A percentile compares a stretch with the other conserved stretches of the same genome.
These are phyloP conservation scores for Heliconius eleuchia DNA, from an alignment of 1,140 invertebrate species.

Conservation along the genomic window DNA sequence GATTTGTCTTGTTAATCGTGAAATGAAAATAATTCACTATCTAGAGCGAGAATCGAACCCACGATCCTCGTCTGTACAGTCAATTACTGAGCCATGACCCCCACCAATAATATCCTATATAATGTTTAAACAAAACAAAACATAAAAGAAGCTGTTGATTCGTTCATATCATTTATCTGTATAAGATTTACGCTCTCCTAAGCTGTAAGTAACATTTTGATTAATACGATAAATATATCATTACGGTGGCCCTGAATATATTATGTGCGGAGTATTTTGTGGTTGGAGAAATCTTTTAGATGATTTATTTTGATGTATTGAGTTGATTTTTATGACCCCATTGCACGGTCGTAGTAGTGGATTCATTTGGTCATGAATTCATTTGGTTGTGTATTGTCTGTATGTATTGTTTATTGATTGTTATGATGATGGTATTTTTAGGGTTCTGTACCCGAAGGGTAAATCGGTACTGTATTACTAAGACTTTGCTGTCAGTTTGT, in stretches of 20 bases:
- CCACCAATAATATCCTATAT: not conserved
- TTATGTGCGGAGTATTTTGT: not conserved
- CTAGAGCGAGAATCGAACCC: not conserved
- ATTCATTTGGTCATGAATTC: too few relatives aligned
- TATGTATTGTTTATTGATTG: too few relatives aligned
- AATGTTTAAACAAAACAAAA: not conserved
- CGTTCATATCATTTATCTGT: not conserved
- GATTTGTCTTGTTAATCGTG: too few relatives aligned
- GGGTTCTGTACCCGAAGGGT: too few relatives aligned
- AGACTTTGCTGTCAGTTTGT: too few relatives aligned
- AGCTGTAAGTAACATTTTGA: constrained; percentile 20
- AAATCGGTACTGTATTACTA: too few relatives aligned
- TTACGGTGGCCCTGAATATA: not conserved
- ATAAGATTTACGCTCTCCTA: constrained; percentile 3
- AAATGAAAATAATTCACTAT: too few relatives aligned
- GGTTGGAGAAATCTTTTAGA: constrained; percentile 4
- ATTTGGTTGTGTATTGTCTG: too few relatives aligned
- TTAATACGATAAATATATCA: constrained; percentile 24
- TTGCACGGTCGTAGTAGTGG: not conserved
- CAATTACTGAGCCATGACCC: not conserved
- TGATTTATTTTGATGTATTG: constrained; percentile 26
- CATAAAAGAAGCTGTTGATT: not conserved
- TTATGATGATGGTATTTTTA: too few relatives aligned
- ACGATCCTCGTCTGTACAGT: not conserved
- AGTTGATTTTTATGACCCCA: not conserved